Percentiles rank a stretch among this genome's conserved stretches.
These are phyloP conservation scores for Penaeus indicus DNA, from an alignment of 1,140 invertebrate species.

Conservation along the genomic window DNA sequence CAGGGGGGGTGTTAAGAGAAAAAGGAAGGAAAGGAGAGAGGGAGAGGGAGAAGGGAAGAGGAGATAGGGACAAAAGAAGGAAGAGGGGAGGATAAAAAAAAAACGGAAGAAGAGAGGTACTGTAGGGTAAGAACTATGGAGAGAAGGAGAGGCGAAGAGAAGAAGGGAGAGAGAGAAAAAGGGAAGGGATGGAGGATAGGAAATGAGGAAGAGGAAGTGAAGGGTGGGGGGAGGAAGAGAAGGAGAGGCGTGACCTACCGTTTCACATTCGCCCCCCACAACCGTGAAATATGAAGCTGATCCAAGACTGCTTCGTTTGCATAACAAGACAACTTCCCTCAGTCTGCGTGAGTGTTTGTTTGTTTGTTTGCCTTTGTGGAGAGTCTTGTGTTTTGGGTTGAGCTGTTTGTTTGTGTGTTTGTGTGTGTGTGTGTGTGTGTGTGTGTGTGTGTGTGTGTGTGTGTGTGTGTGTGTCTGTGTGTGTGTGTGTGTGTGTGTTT, in stretches of 20 bases:
- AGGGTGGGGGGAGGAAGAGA: neutral
- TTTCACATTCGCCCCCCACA: neutral
- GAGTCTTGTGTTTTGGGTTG: too few relatives aligned
- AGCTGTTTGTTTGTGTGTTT: too few relatives aligned
- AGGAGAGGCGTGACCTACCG: neutral
- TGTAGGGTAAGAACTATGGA: neutral
- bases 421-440: too few relatives aligned
- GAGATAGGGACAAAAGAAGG: neutral
- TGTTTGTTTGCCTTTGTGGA: too few relatives aligned
- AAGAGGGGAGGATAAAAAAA: too few relatives aligned
- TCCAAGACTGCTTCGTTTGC: neutral
- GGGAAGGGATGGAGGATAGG: neutral
- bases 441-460: neutral
- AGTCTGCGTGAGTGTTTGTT: too few relatives aligned
- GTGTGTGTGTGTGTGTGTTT: neutral
- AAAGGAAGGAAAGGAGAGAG: neutral
- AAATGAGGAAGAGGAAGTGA: neutral
- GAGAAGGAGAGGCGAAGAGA: neutral
- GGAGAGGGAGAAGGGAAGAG: constrained; percentile 6
- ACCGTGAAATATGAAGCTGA: neutral
- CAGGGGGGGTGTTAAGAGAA: neutral
- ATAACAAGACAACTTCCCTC: too few relatives aligned
- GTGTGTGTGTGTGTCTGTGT: constrained; percentile 1
- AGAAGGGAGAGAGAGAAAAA: neutral
- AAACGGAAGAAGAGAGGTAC: neutral